Conservation (phyloP, 2,888 invertebrate genomes). For the Lasioglossum villosulum region DNA sequence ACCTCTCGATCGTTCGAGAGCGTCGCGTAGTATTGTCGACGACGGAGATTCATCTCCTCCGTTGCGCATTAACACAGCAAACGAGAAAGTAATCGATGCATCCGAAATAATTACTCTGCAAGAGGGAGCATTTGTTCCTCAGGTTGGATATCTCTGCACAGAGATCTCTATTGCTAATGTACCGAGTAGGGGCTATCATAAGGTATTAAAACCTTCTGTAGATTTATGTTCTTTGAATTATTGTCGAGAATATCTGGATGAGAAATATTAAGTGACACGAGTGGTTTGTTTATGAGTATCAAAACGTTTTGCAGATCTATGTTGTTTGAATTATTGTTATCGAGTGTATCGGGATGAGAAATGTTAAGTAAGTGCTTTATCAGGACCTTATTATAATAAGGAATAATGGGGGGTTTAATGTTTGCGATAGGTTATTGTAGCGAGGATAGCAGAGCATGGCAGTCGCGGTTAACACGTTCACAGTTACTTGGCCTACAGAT, state of each 20-base stretch:
- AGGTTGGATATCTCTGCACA: conserved; percentile 14
- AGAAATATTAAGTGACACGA: background rate
- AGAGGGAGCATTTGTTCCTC: background rate
- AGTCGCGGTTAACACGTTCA: conserved; percentile 20
- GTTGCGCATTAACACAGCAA: conserved; percentile 3
- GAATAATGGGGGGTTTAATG: background rate
- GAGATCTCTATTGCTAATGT: background rate
- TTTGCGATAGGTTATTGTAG: background rate
- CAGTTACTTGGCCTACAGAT: conserved; percentile 67
- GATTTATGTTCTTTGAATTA: conserved; percentile 1
- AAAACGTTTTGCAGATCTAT: background rate
- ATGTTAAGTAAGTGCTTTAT: too few relatives aligned
- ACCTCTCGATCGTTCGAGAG: background rate
- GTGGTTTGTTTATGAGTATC: background rate
- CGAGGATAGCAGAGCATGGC: background rate
- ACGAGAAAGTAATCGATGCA: background rate
- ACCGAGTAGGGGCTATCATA: background rate
- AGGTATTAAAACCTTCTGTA: background rate
- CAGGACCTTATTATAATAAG: background rate
- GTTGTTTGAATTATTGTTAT: background rate
- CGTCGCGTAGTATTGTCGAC: conserved; percentile 8
- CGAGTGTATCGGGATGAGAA: background rate
- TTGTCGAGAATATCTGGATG: background rate
- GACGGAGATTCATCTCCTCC: background rate
- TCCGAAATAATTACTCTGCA: background rate